Base-by-base conservation (phyloP, 1,140 invertebrate species). In the Brachionus koreanus region DNA sequence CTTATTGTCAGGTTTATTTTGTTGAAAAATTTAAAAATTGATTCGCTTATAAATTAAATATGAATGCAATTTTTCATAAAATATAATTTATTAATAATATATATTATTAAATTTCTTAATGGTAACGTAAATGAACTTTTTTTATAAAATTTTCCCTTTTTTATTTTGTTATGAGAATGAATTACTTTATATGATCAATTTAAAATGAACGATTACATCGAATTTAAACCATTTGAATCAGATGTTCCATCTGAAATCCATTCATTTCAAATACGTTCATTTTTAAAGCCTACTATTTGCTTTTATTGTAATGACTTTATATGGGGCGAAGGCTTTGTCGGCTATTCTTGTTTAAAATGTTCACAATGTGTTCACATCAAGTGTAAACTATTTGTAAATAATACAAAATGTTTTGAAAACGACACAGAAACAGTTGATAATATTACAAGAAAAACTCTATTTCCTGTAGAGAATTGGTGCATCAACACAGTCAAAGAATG, bases 311-410 rank as follows among this genome's bases (percentile, higher is more conserved):
- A 19, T 1, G 79, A 82, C 35, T 82, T 33, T 13, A 69, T 82
- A 13, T 82, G 79, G 79, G 79, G 79, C 35, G 57, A 65, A 42
- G 79, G 79, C 0, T 65, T 61, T 43, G 16, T 82, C 29, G 79
- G 79, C 33, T 69, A 67, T 29, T 29, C 9, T 3, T 82, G 79
- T 43, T 25, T 43, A 65, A 82, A 69, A n/a, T 82, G 79, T 49
- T 43, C 43, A 12, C 12, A 69, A 49, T 49, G 49, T 69, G 57
- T 82, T 46, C 79, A 82, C 49, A 42, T 10, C 35, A 43, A 69
- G 43, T 82, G 79, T 37, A 82, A 39, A 52, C 33, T 82, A 7
- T 65, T 67, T 57, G 13, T 43, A 4, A 43, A 19, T 33, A 65
- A 19, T 23, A 13, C 1, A 13, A 37, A 65, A 67, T 82, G 79